Percentiles rank a stretch among this genome's conserved stretches.
These are phyloP conservation scores for Cliona cf. orientalis DNA, from an alignment of 37 sponge, comb jelly and placozoan species.

Conservation along the genomic window DNA sequence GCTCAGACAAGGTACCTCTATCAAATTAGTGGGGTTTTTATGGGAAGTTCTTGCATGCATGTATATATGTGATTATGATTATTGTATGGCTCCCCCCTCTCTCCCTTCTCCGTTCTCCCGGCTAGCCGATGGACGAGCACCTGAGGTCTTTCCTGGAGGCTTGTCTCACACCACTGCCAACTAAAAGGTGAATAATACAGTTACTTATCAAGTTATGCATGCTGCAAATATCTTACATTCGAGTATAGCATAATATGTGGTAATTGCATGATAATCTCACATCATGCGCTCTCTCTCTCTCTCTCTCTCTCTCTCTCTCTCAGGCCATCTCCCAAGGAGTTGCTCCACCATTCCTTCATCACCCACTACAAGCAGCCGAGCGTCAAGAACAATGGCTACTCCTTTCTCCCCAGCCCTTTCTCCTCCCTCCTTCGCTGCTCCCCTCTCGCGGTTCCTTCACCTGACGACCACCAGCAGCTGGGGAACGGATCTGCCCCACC, in stretches of 20 bases:
- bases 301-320: too few species aligned
- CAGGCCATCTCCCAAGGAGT: constrained; percentile 19
- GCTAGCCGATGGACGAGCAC: constrained; percentile 39
- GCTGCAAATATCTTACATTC: too few species aligned
- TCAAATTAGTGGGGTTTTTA: not conserved
- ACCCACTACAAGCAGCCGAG: not conserved
- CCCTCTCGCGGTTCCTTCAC: not conserved
- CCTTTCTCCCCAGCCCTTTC: constrained; percentile 46
- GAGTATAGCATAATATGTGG: too few species aligned
- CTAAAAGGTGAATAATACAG: constrained; percentile 24
- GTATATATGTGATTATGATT: not conserved
- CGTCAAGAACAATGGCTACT: constrained; percentile 16
- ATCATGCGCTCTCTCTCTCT: too few species aligned
- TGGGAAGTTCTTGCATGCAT: not conserved
- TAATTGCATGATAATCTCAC: too few species aligned
- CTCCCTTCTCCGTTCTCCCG: not conserved
- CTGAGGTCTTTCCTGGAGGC: constrained; percentile 59
- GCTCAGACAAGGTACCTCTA: constrained; percentile 48
- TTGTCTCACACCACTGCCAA: constrained; percentile 48
- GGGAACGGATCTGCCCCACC: not conserved
- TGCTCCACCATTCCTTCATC: constrained; percentile 36
- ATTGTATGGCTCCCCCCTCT: not conserved
- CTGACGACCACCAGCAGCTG: constrained; percentile 1
- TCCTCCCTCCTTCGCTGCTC: constrained; percentile 25
- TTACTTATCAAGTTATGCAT: not conserved